These are phyloP conservation scores for Phaethornis superciliosus DNA, from an alignment of 2,113 vertebrate genomes.

Conservation along the genomic window DNA sequence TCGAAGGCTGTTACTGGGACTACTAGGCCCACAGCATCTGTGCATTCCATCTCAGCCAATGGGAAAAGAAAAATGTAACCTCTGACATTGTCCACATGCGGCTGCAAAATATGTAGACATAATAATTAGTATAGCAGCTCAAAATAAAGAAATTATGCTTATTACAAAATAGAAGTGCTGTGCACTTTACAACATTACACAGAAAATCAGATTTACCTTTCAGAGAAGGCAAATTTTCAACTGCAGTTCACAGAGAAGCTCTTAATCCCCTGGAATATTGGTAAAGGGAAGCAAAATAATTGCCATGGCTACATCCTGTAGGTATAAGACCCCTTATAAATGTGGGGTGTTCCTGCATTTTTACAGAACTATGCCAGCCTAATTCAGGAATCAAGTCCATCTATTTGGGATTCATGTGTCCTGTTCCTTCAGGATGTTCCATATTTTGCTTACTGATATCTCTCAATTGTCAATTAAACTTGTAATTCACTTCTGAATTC, in stretches of 20 bases:
- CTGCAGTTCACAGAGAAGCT: background rate
- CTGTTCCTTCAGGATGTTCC: background rate
- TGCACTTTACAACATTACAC: background rate
- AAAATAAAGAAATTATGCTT: background rate
- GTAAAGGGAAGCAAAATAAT: background rate
- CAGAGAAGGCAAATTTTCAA: background rate
- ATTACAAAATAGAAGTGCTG: background rate
- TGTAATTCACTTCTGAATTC: background rate
- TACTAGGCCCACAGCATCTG: slow-evolving; percentile 25
- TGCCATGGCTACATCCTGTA: background rate
- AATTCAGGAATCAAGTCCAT: background rate
- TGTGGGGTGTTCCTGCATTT: background rate
- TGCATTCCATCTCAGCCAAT: background rate
- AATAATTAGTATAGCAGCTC: background rate
- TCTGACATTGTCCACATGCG: background rate
- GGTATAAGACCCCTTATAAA: background rate
- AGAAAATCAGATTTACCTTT: background rate
- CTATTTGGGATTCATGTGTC: background rate
- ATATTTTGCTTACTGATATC: background rate
- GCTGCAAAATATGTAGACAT: background rate
- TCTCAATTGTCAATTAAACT: background rate
- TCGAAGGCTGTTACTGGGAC: slow-evolving; percentile 40
- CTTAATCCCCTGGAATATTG: background rate
- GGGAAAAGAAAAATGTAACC: background rate
- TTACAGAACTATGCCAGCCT: background rate